phyloP scores from a whole-genome alignment of 1,140 invertebrate species.

The Drosophila pectinifera region DNA sequence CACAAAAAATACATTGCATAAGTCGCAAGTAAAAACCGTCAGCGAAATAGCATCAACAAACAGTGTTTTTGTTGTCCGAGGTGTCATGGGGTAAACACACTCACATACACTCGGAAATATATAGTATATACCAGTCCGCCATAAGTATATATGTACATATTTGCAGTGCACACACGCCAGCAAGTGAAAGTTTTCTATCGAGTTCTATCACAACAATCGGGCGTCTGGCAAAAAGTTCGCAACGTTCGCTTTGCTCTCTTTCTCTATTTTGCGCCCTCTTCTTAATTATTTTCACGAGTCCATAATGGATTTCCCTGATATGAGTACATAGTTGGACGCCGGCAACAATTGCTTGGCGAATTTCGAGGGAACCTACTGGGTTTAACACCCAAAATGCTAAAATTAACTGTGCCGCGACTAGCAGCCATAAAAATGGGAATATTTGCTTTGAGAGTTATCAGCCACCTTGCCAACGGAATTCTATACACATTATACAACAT shows the following conservation, averaged over 20 bases:
- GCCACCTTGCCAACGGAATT: conserved; percentile 18
- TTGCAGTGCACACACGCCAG: conserved; percentile 16
- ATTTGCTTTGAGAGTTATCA: conserved; percentile 55
- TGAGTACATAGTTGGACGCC: background rate
- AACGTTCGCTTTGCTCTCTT: background rate
- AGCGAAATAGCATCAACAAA: conserved; percentile 59
- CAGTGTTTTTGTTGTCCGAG: conserved; percentile 41
- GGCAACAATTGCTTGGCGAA: conserved; percentile 19
- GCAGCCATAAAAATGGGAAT: conserved; percentile 47
- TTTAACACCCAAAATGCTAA: conserved; percentile 34
- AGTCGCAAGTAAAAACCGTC: conserved; percentile 59
- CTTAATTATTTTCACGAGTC: conserved; percentile 67
- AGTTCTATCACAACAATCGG: conserved; percentile 20
- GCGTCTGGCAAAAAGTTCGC: conserved; percentile 7
- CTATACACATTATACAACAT: conserved; percentile 29
- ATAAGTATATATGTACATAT: conserved; percentile 1
- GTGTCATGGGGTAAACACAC: conserved; percentile 32
- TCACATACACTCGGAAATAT: conserved; percentile 16
- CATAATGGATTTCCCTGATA: conserved; percentile 12
- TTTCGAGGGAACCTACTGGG: conserved; percentile 36
- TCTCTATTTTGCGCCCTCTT: conserved; percentile 44
- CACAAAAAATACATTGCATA: conserved; percentile 74
- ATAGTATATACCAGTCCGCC: conserved; percentile 18
- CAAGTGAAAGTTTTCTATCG: conserved; percentile 57
- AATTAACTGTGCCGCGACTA: conserved; percentile 29